phyloP scores from a whole-genome alignment of 2,888 invertebrate genomes.

The Timema cristinae region DNA sequence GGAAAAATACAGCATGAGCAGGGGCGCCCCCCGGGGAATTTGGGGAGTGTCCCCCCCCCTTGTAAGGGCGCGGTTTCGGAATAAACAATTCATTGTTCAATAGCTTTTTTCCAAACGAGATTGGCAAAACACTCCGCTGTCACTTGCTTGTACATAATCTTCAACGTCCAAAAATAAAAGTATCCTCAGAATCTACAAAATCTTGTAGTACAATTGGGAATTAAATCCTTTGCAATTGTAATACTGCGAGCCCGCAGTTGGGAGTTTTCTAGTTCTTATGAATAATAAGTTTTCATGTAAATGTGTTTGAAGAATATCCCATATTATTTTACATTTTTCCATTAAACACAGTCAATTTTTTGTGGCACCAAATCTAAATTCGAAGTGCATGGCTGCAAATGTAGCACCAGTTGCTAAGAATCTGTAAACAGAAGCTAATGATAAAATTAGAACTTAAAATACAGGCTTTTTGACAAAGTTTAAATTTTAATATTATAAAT shows the following conservation, averaged over 20 bases:
- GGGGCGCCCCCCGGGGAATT: no score
- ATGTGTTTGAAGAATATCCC: neutral
- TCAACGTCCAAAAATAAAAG: neutral
- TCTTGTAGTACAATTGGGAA: conserved; percentile 1
- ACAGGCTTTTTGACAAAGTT: neutral
- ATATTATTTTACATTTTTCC: neutral
- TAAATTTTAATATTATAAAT: neutral
- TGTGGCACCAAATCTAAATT: neutral
- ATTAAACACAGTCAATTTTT: neutral
- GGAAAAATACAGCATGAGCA: no score
- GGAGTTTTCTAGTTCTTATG: conserved; percentile 8
- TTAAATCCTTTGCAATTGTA: neutral
- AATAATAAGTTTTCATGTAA: neutral
- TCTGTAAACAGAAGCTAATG: neutral
- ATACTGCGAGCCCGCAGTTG: neutral
- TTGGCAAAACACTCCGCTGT: neutral
- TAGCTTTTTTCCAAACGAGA: neutral
- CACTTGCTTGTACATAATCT: neutral
- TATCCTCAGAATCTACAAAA: neutral
- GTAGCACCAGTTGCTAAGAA: conserved; percentile 1
- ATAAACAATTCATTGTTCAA: neutral
- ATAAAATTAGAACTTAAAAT: neutral
- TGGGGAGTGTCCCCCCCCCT: no score
- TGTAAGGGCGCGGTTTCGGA: neutral
- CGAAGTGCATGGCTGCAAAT: neutral